Evolutionary conservation across 2,888 invertebrate species (phyloP).

Genomic region (Epinotia brunnichana): DNA sequence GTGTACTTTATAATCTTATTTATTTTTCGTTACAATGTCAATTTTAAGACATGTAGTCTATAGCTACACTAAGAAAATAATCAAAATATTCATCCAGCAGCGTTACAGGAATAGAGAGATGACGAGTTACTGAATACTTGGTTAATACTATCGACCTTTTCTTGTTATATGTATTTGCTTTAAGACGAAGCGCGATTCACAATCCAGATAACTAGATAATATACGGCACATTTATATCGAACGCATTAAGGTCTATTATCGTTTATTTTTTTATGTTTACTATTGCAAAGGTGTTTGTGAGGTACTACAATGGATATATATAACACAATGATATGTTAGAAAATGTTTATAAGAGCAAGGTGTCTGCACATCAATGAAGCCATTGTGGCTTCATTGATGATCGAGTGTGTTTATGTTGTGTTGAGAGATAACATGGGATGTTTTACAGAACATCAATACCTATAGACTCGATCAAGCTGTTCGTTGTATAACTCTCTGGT

Average conservation of each 20-base stretch:
- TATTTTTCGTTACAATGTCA: neutral
- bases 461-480: neutral
- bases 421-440: constrained; percentile 35
- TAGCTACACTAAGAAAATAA: constrained; percentile 55
- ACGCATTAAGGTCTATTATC: constrained; percentile 1
- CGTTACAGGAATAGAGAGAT: constrained; percentile 47
- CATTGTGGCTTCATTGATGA: constrained; percentile 46
- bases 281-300: constrained; percentile 9
- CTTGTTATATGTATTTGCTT: constrained; percentile 49
- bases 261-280: neutral
- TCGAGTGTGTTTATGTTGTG: constrained; percentile 30
- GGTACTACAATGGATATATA: constrained; percentile 20
- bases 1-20: no score
- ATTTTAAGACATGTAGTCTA: constrained; percentile 16
- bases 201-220: neutral
- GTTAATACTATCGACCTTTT: constrained; percentile 56
- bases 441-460: constrained; percentile 15
- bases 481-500: neutral
- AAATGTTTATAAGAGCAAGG: constrained; percentile 46
- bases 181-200: constrained; percentile 48
- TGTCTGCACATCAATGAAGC: constrained; percentile 47
- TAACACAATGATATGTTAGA: constrained; percentile 37
- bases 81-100: constrained; percentile 53
- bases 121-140: constrained; percentile 51
- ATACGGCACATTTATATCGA: neutral